Percentiles rank a stretch among this genome's conserved stretches.
These are phyloP conservation scores for Synergus japonicus DNA, from an alignment of 2,888 invertebrate species.

Conservation along the genomic window DNA sequence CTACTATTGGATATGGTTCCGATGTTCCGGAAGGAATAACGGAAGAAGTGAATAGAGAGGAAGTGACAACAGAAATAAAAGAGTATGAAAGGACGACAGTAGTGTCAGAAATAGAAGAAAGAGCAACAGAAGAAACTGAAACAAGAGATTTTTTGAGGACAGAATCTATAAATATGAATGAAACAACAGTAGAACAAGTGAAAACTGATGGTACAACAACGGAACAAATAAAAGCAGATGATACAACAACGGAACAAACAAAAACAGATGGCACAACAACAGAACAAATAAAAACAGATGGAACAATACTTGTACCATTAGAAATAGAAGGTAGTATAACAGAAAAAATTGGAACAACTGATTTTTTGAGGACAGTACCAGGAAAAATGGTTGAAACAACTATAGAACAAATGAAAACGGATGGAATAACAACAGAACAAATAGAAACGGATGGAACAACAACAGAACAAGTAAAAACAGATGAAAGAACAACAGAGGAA, in stretches of 20 bases:
- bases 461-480: not conserved
- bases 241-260: not conserved
- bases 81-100: not conserved
- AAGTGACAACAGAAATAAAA: not conserved
- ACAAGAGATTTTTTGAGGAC: not conserved
- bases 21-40: not conserved
- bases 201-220: not conserved
- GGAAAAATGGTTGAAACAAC: not conserved
- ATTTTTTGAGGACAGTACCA: not conserved
- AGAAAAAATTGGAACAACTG: not conserved
- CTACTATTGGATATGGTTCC: too few relatives aligned
- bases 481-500: not conserved
- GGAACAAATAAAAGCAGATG: not conserved
- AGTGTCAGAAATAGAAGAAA: not conserved
- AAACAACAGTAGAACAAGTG: constrained; percentile 6
- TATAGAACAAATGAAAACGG: not conserved
- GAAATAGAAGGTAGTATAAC: constrained; percentile 16
- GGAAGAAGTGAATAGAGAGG: not conserved
- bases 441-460: not conserved
- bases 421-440: not conserved
- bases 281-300: not conserved
- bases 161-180: not conserved
- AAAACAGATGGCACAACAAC: not conserved
- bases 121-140: not conserved
- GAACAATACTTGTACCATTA: not conserved